phyloP scores from a whole-genome alignment of 2,888 invertebrate species.

The Octodonta nipae region DNA sequence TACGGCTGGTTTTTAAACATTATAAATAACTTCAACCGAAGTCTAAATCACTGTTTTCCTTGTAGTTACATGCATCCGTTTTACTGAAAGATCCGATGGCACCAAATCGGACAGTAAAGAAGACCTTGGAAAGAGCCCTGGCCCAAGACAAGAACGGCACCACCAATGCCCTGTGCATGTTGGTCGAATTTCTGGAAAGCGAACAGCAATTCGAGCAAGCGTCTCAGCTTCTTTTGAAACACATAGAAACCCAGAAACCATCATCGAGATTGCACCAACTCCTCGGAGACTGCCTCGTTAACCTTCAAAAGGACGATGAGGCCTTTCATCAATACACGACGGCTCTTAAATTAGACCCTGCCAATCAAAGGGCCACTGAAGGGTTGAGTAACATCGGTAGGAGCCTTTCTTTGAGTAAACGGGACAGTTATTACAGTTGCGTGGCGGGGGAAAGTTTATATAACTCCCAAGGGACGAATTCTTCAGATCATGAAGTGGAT shows the following conservation, averaged over 20 bases:
- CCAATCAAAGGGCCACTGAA: slow-evolving; percentile 48
- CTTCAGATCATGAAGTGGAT: slow-evolving; percentile 30
- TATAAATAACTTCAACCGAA: no score
- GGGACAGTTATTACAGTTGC: slow-evolving; percentile 41
- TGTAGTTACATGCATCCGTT: slow-evolving; percentile 61
- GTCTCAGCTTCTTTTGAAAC: slow-evolving; percentile 51
- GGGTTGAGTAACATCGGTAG: slow-evolving; percentile 49
- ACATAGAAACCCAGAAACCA: slow-evolving; percentile 44
- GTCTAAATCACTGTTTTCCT: no score
- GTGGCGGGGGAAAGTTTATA: slow-evolving; percentile 35
- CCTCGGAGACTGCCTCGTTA: slow-evolving; percentile 46
- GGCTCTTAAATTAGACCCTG: slow-evolving; percentile 54
- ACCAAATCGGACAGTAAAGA: slow-evolving; percentile 46
- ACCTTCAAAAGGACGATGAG: slow-evolving; percentile 50
- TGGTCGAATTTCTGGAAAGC: slow-evolving; percentile 56
- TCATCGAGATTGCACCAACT: slow-evolving; percentile 52
- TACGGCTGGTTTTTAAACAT: no score
- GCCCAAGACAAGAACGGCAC: slow-evolving; percentile 56
- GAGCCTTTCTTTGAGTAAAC: slow-evolving; percentile 32
- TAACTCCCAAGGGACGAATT: slow-evolving; percentile 38
- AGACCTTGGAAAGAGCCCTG: slow-evolving; percentile 58
- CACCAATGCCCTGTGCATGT: slow-evolving; percentile 52
- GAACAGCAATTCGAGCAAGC: slow-evolving; percentile 54
- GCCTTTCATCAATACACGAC: slow-evolving; percentile 55
- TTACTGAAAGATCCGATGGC: slow-evolving; percentile 52